Evolutionary conservation across 1,140 invertebrate species (phyloP), one percentile per base, ranked within the genome.

Genomic region (Stegodyphus dumicola): DNA sequence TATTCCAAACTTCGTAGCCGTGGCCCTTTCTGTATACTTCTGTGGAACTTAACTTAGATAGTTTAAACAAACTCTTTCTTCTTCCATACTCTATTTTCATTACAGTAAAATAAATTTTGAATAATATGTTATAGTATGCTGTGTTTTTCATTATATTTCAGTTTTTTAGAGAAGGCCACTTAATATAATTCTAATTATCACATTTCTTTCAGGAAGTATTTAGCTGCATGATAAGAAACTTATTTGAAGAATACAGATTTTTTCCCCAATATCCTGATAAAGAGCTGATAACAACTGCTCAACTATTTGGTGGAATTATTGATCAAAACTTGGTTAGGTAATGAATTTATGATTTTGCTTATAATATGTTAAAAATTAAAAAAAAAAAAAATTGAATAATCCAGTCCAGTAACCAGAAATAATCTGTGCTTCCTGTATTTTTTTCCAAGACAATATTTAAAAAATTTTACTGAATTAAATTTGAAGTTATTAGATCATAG

Each of bases 201-300:
- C 5, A 0, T 69, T 67, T n/a, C 18, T 77, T 73, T 54, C 89
- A 93, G 91, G 94, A 95, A 89, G 96, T 99, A 0, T 99, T 98
- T 90, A 94, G 94, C n/a, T 99, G 98, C 90, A 99, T 99, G 96
- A 91, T 99, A 70, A 92, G 97, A 51, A 99, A 99, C 91, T 92
- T 99, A 6, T 99, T 99, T 91, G 98, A 99, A 91, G 98, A 99
- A 90, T 99, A 99, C 90, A 94, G 95, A 88, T 99, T 99, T 90
- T 99, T 99, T 90, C 96, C 97, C 3, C 97, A 99, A 90, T 99
- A 99, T 91, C 98, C 98, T 0, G 98, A 99, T 86, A 96, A 98
- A 91, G 98, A 99, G 90, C 91, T 99, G 2, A 95, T 98, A 89
- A 99, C 97, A 17, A 99, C 98, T 4, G 98, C 98, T 7, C 96